Evolutionary conservation across 2,888 invertebrate species (phyloP).

Genomic region (Desoria tigrina): DNA sequence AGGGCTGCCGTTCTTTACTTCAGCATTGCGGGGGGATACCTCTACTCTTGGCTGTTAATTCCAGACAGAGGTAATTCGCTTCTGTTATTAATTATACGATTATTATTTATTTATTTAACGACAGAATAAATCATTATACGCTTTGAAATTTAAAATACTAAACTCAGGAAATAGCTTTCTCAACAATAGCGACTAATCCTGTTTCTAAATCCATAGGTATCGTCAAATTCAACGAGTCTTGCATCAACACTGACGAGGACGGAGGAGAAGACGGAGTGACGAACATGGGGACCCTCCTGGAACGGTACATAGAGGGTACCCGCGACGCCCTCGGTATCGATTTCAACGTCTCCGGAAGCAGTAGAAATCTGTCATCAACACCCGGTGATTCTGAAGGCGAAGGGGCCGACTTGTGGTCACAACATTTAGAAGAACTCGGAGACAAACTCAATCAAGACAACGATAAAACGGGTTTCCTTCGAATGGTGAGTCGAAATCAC

Average conservation of each 20-base stretch:
- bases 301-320: constrained; percentile 70
- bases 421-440: constrained; percentile 61
- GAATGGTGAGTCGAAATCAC: constrained; percentile 85
- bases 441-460: constrained; percentile 65
- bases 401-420: constrained; percentile 62
- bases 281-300: constrained; percentile 63
- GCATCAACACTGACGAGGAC: constrained; percentile 59
- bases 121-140: no score
- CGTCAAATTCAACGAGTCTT: constrained; percentile 73
- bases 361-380: constrained; percentile 33
- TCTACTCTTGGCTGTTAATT: constrained; percentile 82
- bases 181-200: neutral
- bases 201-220: constrained; percentile 62
- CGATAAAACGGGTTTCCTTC: constrained; percentile 72
- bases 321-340: constrained; percentile 70
- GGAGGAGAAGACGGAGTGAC: constrained; percentile 62
- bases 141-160: no score
- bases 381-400: constrained; percentile 50
- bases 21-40: constrained; percentile 78
- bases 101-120: no score
- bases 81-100: neutral
- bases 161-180: neutral
- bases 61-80: constrained; percentile 59
- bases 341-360: constrained; percentile 46
- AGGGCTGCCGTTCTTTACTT: constrained; percentile 82